phyloP scores from a whole-genome alignment of 2,113 vertebrate genomes.

The Entomyzon cyanotis region DNA sequence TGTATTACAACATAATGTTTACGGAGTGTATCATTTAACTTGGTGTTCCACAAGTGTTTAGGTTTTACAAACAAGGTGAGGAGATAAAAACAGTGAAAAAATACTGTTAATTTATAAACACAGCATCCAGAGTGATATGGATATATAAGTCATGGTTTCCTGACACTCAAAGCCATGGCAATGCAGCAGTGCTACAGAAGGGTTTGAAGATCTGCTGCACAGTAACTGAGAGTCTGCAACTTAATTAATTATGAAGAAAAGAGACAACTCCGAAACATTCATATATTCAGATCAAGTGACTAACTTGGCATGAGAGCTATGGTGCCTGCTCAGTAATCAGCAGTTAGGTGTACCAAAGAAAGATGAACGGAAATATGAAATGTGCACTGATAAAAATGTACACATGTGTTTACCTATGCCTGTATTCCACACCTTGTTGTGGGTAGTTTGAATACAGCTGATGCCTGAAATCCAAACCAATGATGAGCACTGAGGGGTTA shows the following conservation, averaged over 20 bases:
- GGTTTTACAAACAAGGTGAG: background rate
- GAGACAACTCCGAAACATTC: slow-evolving; percentile 12
- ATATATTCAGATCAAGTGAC: background rate
- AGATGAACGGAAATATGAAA: slow-evolving; percentile 25
- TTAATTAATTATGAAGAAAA: background rate
- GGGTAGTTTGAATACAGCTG: slow-evolving; percentile 19
- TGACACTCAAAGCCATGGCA: background rate
- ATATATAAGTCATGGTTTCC: background rate
- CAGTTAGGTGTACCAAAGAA: background rate
- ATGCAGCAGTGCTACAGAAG: background rate
- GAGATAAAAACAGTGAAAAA: background rate
- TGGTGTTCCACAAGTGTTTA: background rate
- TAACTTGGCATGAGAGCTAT: slow-evolving; percentile 2
- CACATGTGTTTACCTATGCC: background rate
- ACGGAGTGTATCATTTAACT: background rate
- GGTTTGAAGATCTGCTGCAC: background rate
- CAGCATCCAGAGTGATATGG: background rate
- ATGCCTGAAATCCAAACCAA: slow-evolving; percentile 43
- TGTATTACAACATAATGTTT: background rate
- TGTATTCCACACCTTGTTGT: background rate
- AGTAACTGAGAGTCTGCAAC: background rate
- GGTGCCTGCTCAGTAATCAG: slow-evolving; percentile 18
- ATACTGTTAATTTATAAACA: background rate
- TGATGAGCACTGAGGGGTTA: slow-evolving; percentile 33
- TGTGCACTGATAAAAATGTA: background rate